These are phyloP conservation scores for Leuctra nigra DNA, from an alignment of 2,888 invertebrate genomes.

Conservation along the genomic window DNA sequence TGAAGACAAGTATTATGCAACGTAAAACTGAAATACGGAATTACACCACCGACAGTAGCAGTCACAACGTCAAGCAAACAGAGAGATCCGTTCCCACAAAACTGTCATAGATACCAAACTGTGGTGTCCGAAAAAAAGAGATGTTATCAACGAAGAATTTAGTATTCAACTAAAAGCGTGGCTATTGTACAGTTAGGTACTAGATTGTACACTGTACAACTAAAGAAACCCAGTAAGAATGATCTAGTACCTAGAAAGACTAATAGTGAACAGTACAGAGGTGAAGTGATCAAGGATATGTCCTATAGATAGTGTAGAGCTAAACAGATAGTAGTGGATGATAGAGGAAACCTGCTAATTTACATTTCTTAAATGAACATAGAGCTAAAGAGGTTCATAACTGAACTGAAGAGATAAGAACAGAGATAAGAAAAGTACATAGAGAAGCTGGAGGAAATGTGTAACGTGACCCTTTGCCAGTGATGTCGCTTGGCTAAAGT, in stretches of 20 bases:
- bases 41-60: not conserved
- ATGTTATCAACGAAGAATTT: not conserved
- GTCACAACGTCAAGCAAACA: not conserved
- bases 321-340: not conserved
- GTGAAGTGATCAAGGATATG: not conserved
- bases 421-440: not conserved
- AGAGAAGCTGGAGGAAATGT: not conserved
- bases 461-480: conserved; percentile 11
- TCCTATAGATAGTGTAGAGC: no score
- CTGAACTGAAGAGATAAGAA: not conserved
- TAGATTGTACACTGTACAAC: not conserved
- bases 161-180: not conserved
- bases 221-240: not conserved
- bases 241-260: not conserved
- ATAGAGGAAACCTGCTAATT: not conserved
- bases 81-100: not conserved
- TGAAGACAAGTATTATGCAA: not conserved
- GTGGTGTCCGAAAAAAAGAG: not conserved
- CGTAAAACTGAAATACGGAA: conserved; percentile 2
- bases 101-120: not conserved
- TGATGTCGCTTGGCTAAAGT: conserved; percentile 7
- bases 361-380: not conserved
- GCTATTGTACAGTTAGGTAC: not conserved
- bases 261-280: not conserved
- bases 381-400: not conserved